phyloP scores from a whole-genome alignment of 2,888 invertebrate genomes.

The Tuta absoluta region DNA sequence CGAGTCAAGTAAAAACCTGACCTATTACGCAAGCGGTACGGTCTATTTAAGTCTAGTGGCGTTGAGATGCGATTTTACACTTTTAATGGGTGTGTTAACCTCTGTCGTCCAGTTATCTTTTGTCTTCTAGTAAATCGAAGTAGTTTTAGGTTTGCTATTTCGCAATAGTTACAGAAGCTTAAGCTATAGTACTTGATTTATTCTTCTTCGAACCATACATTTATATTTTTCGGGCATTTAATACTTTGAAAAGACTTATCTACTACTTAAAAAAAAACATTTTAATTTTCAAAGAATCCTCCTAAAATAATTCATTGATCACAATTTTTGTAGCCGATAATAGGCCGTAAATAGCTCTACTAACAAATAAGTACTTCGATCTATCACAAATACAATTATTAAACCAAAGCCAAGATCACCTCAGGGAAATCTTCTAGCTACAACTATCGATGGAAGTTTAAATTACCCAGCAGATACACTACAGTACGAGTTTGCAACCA shows the following conservation, averaged over 20 bases:
- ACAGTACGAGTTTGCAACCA: background rate
- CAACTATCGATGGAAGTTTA: background rate
- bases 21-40: slow-evolving; percentile 6
- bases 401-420: background rate
- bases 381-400: background rate
- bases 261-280: too few species aligned
- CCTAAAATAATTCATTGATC: too few species aligned
- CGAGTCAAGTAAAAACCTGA: slow-evolving; percentile 5
- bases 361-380: background rate
- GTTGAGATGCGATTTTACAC: slow-evolving; percentile 37
- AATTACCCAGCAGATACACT: background rate
- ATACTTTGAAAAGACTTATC: too few species aligned
- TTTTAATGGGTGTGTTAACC: slow-evolving; percentile 61
- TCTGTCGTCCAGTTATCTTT: slow-evolving; percentile 45
- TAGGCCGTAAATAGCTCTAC: background rate
- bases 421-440: slow-evolving; percentile 1
- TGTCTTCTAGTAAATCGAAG: slow-evolving; percentile 36
- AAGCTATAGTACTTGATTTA: too few species aligned
- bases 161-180: background rate
- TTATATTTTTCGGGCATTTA: too few species aligned
- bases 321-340: too few species aligned
- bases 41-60: background rate
- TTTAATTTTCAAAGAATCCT: too few species aligned
- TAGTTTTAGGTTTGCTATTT: background rate
- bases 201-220: too few species aligned